Evolutionary conservation across 2,888 invertebrate species (phyloP), one percentile per base, ranked within the genome.

Genomic region (Druceiella hillmani): DNA sequence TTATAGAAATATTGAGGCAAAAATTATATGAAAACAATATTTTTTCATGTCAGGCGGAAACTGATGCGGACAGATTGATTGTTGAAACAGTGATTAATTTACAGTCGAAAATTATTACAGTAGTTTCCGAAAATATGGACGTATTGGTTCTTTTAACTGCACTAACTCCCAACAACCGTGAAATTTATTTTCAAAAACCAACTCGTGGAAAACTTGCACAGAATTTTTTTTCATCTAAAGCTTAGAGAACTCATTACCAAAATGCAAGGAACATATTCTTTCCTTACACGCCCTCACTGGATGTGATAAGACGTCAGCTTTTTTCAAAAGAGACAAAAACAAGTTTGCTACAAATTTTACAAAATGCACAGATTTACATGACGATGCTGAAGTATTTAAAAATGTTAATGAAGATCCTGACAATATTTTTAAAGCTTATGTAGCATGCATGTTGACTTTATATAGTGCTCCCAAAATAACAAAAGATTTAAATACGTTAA

Each of bases 1-100:
- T n/a, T n/a, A n/a, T n/a, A n/a, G 38, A 45, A 27, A 38, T 46
- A 38, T 13, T 46, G 25, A 15, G 42, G 38, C 20, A 35, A 13
- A 40, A n/a, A 42, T 17, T 43, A n/a, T 2, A 35, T 6, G 38
- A 38, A 25, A 36, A 40, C 17, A 27, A 41, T 26, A 45, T 43
- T 26, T 44, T 46, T 44, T 36, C 38, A 27, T 42, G 40, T 39
- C 46, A 29, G 43, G 33, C 30, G 31, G 39, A 39, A 39, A 28
- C 30, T 31, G 39, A 30, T 15, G 30, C 3, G 35, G 14, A 33
- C 33, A 29, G 3, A 29, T 30, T 27, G 10, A 33, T 22, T 33
- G 34, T 22, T 24, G n/a, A n/a, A n/a, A n/a, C n/a, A n/a, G n/a
- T n/a, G n/a, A n/a, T n/a, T n/a, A n/a, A n/a, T n/a, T n/a, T 38